Evolutionary conservation across 53 echinoderm and acorn worm genomes (phyloP).

Genomic region (Paracentrotus lividus): DNA sequence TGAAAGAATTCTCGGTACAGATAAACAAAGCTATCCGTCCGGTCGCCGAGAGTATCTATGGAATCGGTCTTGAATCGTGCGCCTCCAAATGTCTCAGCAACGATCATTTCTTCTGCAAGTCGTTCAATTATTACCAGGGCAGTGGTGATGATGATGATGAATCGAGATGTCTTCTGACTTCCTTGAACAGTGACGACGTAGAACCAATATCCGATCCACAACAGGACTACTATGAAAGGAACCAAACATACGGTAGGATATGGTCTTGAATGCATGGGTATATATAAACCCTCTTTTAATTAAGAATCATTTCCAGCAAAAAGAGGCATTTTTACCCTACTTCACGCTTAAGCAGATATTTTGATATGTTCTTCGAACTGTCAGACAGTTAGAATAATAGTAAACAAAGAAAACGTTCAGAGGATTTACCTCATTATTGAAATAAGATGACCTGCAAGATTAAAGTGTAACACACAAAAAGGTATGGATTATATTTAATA

Average conservation of each 20-base stretch:
- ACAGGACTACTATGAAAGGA: slow-evolving; percentile 76
- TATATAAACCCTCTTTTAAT: no score
- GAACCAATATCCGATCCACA: neutral
- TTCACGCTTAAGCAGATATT: no score
- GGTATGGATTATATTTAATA: no score
- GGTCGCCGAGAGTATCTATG: neutral
- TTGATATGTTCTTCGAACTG: no score
- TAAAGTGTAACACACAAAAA: no score
- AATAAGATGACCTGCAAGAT: no score
- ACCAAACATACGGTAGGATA: slow-evolving; percentile 75
- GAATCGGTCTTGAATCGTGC: slow-evolving; percentile 40
- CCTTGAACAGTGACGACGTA: slow-evolving; percentile 37
- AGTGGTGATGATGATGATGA: neutral
- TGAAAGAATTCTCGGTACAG: slow-evolving; percentile 29
- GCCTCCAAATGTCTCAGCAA: slow-evolving; percentile 68
- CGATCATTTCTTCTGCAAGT: slow-evolving; percentile 66
- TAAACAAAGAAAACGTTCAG: no score
- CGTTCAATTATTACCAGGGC: slow-evolving; percentile 71
- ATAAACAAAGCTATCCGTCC: slow-evolving; percentile 5
- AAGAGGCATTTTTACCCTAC: no score
- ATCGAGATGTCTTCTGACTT: slow-evolving; percentile 54
- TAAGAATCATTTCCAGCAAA: no score
- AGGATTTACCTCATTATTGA: no score
- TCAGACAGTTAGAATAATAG: no score
- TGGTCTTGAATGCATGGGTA: no score